Conservation (phyloP, 2,888 invertebrate genomes). For the Caenorhabditis sp. region DNA sequence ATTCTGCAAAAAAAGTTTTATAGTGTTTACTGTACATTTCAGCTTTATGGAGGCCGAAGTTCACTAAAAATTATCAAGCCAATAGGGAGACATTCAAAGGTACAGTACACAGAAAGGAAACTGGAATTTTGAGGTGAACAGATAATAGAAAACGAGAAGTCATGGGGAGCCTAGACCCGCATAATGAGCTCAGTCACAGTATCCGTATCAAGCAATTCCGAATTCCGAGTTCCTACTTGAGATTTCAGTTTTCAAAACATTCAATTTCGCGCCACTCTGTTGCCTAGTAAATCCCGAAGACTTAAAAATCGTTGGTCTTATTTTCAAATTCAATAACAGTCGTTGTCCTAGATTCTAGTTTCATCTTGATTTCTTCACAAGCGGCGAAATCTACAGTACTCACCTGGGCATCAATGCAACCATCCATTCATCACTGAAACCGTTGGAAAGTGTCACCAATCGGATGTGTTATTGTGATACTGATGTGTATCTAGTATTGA, state of each 20-base stretch:
- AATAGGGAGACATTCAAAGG: background rate
- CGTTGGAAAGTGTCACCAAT: background rate
- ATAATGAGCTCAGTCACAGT: too few species aligned
- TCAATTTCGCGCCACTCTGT: too few species aligned
- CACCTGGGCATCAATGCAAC: background rate
- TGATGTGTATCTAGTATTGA: background rate
- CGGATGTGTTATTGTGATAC: conserved; percentile 2
- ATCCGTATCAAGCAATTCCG: too few species aligned
- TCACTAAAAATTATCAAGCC: background rate
- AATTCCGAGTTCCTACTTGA: too few species aligned
- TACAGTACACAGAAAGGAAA: background rate
- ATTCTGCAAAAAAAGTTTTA: background rate
- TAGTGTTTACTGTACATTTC: background rate
- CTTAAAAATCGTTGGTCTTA: too few species aligned
- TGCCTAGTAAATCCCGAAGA: too few species aligned
- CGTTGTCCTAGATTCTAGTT: too few species aligned
- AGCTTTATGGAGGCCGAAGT: background rate
- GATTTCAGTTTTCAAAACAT: too few species aligned
- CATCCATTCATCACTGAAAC: background rate
- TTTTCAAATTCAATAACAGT: too few species aligned
- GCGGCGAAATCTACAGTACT: background rate
- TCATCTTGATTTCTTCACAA: background rate
- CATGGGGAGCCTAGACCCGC: too few species aligned
- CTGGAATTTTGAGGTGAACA: too few species aligned
- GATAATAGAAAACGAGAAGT: too few species aligned